Evolutionary conservation across 2,797 vertebrate genomes (phyloP).

Genomic region (Epinephelus awoara): DNA sequence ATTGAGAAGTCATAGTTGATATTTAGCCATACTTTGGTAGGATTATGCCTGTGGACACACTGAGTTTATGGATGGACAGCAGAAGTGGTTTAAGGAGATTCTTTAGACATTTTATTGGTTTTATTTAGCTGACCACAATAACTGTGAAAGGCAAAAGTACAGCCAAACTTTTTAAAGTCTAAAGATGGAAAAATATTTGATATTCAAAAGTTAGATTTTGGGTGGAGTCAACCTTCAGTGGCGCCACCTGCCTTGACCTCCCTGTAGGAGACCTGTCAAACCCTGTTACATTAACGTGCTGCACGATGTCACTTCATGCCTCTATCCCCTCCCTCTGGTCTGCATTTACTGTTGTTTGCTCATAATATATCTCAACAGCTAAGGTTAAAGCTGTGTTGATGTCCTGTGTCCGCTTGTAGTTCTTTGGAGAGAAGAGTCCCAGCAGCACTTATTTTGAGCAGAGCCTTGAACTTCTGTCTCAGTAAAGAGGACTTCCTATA

Average conservation of each 20-base stretch:
- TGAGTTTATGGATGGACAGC: neutral
- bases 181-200: neutral
- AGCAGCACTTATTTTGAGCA: neutral
- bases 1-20: neutral
- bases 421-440: neutral
- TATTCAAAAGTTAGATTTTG: conserved; percentile 5
- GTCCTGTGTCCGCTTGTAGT: neutral
- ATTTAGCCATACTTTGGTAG: neutral
- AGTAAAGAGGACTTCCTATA: neutral
- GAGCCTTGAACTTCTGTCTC: neutral
- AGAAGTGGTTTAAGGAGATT: neutral
- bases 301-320: neutral
- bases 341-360: neutral
- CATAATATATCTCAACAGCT: neutral
- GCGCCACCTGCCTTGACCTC: conserved; percentile 22
- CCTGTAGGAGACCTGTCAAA: neutral
- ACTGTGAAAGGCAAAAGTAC: neutral
- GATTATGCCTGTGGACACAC: neutral
- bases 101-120: neutral
- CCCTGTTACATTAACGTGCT: neutral
- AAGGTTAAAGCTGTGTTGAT: conserved; percentile 23
- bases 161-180: neutral
- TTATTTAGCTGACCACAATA: neutral
- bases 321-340: conserved; percentile 6
- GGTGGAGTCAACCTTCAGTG: neutral